Conservation (phyloP, 1,140 invertebrate genomes). For the Bombus difficillimus region DNA sequence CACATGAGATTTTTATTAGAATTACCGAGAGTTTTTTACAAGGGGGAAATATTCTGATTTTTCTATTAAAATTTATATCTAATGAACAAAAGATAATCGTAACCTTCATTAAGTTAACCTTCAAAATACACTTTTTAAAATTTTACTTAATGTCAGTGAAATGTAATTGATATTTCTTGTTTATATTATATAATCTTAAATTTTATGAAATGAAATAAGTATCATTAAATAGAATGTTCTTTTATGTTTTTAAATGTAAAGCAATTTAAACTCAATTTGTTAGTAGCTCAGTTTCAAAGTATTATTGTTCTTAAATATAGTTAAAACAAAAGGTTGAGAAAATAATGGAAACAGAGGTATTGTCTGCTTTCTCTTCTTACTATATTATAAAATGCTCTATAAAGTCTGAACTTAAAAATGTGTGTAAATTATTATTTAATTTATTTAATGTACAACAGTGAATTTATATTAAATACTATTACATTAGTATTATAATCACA, state of each 20-base stretch:
- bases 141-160: background rate
- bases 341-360: background rate
- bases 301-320: background rate
- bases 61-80: background rate
- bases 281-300: background rate
- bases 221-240: background rate
- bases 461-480: background rate
- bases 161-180: background rate
- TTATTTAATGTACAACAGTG: background rate
- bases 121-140: background rate
- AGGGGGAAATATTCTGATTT: background rate
- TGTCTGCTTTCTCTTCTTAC: background rate
- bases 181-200: background rate
- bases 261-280: background rate
- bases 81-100: background rate
- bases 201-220: background rate
- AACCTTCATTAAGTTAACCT: constrained; percentile 46
- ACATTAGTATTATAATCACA: background rate
- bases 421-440: background rate
- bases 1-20: background rate
- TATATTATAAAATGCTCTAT: background rate
- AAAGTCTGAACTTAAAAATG: background rate
- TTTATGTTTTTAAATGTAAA: background rate
- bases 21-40: background rate
- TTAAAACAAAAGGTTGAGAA: background rate